A percentile compares a stretch with the other conserved stretches of the same genome.
Evolutionary conservation across 2,797 vertebrate genomes (phyloP).

Genomic region (Sylvia borin): DNA sequence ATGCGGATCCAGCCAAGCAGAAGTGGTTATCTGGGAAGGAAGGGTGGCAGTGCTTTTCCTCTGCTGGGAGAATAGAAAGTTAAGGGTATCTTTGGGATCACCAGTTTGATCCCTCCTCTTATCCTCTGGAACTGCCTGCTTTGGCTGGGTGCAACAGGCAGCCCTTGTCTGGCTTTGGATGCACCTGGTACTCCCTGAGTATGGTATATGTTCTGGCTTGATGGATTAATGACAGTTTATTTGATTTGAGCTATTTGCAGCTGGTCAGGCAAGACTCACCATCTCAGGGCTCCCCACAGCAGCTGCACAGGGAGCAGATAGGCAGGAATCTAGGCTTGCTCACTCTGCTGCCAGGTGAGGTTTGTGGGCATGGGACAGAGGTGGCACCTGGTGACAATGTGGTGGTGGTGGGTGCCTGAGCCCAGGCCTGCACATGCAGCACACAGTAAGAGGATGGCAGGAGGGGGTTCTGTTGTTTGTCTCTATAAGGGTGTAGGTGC

Average conservation of each 20-base stretch:
- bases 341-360: not conserved
- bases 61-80: not conserved
- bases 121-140: not conserved
- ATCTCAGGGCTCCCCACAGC: not conserved
- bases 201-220: fast-evolving
- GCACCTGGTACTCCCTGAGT: not conserved
- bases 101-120: not conserved
- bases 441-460: fast-evolving
- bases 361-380: not conserved
- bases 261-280: not conserved
- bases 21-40: not conserved
- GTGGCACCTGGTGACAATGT: not conserved
- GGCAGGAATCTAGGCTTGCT: not conserved
- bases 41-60: not conserved
- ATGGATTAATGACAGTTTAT: not conserved
- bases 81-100: not conserved
- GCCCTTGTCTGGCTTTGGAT: not conserved
- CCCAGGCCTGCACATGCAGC: not conserved
- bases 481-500: not conserved
- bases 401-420: not conserved
- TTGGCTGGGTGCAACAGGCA: not conserved
- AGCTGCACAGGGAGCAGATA: not conserved
- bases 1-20: not conserved
- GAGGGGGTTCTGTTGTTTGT: not conserved
- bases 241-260: not conserved